Base-by-base conservation (phyloP, 2,888 invertebrate species). In the Lasiommata megera region DNA sequence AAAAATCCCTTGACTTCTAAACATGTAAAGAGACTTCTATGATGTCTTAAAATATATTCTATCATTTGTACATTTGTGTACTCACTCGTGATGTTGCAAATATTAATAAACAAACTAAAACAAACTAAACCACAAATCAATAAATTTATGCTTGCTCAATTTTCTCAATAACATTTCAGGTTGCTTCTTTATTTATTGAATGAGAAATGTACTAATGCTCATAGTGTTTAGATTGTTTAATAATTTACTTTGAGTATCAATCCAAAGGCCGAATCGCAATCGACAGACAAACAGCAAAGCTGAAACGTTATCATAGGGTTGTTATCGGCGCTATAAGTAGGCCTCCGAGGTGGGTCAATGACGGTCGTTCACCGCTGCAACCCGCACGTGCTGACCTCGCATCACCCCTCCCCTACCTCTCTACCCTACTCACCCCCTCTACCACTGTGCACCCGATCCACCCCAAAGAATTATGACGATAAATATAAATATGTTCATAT, bases 351-450 rank as follows among this genome's bases (percentile, higher is more conserved):
- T 88, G 86, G 89, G 89, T 89, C 89, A 89, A 89, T 88, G 88
- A 85, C 89, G 89, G 86, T 88, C 89, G 79, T 88, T 85, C 77
- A 88, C 88, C 87, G 79, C 71, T 86, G 86, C 87, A 86, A 71
- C 74, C 81, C 79, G 82, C 87, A 84, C 86, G 87, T 85, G 87
- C 73, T 78, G 84, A 78, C 86, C 84, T 82, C 84, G 83, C 75
- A 72, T 55, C 68, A 70, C 69, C 63, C 67, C 57, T 61, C 58
- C 62, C 66, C 48, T 60, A 56, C 62, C 60, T 63, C 52, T 62
- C 60, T 56, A 62, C 61, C 62, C 52, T 62, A 61, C 62, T 64
- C 70, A 66, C 67, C 58, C 61, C 63, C 69, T 63, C 60, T 57
- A 23, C 37, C 56, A 44, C 31, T 16, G 9, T 53, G 47, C 61